These are phyloP conservation scores for Meta bourneti DNA, from an alignment of 2,888 invertebrate species.

Conservation along the genomic window DNA sequence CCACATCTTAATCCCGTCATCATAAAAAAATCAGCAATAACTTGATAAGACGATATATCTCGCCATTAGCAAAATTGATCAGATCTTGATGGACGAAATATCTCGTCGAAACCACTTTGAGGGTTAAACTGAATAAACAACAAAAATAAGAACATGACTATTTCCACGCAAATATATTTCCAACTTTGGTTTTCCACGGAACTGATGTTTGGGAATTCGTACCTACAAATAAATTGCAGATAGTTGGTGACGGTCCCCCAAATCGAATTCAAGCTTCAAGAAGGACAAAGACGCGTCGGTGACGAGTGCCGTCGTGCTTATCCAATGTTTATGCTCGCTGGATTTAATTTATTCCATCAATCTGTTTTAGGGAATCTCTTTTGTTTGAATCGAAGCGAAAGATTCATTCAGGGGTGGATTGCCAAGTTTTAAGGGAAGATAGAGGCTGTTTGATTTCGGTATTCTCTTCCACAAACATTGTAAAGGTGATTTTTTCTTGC, in stretches of 20 bases:
- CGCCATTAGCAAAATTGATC: no score
- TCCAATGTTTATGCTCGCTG: conserved; percentile 43
- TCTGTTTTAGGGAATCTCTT: conserved; percentile 35
- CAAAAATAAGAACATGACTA: no score
- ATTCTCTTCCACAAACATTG: conserved; percentile 1
- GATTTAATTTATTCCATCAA: conserved; percentile 65
- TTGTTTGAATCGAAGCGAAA: conserved; percentile 36
- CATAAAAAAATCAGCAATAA: no score
- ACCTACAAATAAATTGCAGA: no score
- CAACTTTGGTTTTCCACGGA: no score
- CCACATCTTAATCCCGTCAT: no score
- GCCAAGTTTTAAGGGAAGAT: neutral
- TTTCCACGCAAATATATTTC: no score
- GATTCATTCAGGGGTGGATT: conserved; percentile 8
- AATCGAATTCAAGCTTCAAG: conserved; percentile 13
- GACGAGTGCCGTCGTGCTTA: conserved; percentile 32
- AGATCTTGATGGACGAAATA: no score
- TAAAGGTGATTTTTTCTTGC: neutral
- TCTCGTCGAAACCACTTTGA: no score
- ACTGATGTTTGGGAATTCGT: no score
- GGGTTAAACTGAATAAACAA: no score
- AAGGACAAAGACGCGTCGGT: conserved; percentile 43
- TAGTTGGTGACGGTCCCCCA: neutral
- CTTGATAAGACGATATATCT: no score
- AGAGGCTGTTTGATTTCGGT: neutral